phyloP scores from a whole-genome alignment of 2,797 vertebrate genomes.

The Gadopsis marmoratus region DNA sequence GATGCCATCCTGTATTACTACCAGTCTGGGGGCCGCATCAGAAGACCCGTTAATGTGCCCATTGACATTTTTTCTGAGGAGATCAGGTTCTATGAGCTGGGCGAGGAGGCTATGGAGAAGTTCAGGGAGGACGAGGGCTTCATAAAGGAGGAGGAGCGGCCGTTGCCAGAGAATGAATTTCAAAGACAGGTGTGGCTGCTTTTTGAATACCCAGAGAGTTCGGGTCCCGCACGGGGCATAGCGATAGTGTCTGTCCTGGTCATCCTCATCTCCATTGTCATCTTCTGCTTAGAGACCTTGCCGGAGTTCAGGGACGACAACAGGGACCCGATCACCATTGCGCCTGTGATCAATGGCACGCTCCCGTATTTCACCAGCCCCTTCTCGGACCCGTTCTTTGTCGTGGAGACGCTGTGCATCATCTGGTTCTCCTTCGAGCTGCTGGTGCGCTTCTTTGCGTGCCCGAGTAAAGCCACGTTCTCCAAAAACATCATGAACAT shows the following conservation, averaged over 20 bases:
- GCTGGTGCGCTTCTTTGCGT: conserved; percentile 95
- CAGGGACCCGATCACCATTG: conserved; percentile 84
- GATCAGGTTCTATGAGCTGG: conserved; percentile 98
- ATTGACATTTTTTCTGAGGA: conserved; percentile 99
- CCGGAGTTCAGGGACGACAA: conserved; percentile 96
- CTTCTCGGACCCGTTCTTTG: conserved; percentile 97
- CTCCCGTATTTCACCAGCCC: conserved; percentile 80
- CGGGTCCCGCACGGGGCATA: conserved; percentile 95
- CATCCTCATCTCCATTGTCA: conserved; percentile 98
- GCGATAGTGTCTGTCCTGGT: conserved; percentile 98
- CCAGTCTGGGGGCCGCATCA: conserved; percentile 96
- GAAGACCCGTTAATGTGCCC: conserved; percentile 96
- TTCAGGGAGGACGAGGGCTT: conserved; percentile 98
- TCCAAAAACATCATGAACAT: conserved; percentile 99
- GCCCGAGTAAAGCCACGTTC: conserved; percentile 97
- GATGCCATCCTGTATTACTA: conserved; percentile 99
- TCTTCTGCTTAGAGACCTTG: conserved; percentile 97
- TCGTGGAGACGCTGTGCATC: conserved; percentile 98
- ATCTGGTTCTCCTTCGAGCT: conserved; percentile 99
- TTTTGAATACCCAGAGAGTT: conserved; percentile 98
- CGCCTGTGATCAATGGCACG: conserved; percentile 81
- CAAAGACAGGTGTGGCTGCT: conserved; percentile 98
- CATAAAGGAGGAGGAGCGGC: conserved; percentile 97
- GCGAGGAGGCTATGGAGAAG: conserved; percentile 99
- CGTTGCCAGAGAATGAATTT: conserved; percentile 94